These are phyloP conservation scores for Falco novaeseelandiae DNA, from an alignment of 2,797 vertebrate genomes.

Conservation along the genomic window DNA sequence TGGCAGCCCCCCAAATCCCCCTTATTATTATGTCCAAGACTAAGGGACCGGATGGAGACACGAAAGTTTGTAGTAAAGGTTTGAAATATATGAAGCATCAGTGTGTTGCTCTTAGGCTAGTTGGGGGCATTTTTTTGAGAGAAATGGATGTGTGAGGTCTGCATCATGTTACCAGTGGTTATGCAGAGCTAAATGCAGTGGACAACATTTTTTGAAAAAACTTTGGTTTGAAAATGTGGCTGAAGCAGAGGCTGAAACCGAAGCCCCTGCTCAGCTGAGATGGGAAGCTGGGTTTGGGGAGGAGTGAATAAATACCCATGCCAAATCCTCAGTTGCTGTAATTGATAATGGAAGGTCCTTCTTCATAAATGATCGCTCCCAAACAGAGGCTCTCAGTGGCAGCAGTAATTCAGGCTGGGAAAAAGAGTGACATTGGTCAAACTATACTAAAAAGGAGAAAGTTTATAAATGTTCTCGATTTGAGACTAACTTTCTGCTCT, in stretches of 20 bases:
- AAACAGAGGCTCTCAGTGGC: neutral
- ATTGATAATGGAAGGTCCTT: neutral
- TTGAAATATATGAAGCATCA: neutral
- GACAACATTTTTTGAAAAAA: neutral
- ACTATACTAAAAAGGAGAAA: neutral
- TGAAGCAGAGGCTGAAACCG: neutral
- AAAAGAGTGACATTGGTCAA: neutral
- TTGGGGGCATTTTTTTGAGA: neutral
- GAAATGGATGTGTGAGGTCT: neutral
- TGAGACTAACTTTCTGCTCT: neutral
- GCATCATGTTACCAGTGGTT: neutral
- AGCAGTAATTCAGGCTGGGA: neutral
- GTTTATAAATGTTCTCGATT: neutral
- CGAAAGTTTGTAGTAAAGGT: neutral
- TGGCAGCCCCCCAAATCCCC: accelerated
- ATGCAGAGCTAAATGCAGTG: neutral
- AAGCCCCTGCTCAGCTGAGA: neutral
- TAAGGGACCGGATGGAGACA: neutral
- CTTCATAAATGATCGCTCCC: neutral
- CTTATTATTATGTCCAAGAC: neutral
- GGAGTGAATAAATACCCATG: neutral
- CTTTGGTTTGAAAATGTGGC: neutral
- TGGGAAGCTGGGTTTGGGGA: neutral
- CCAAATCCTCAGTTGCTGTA: neutral
- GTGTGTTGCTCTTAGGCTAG: neutral